Evolutionary conservation across 2,113 vertebrate genomes (phyloP), one percentile per base, ranked within the genome.

Genomic region (Sminthopsis crassicaudata): DNA sequence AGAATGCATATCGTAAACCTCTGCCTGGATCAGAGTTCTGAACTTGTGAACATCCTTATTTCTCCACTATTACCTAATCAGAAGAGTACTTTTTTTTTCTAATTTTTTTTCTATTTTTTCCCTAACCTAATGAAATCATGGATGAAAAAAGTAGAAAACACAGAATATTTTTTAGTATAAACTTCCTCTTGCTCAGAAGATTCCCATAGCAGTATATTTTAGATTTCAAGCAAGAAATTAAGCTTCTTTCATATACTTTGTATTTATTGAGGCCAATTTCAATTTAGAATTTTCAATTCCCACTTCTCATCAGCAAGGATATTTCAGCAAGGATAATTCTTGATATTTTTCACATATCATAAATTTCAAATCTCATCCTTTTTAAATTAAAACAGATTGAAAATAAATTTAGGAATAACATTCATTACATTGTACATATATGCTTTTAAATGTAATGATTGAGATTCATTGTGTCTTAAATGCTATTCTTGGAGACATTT

Each of bases 1-100:
- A 48, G 48, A 48, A 46, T 94, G 90, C 76, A 93, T 91, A 53
- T 88, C 23, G 25, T 53, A 92, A 95, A 95, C 30, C 46, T 93
- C 84, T 55, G 54, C n/a, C 23, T 92, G 54, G 54, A 46, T 52
- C 53, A 52, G 14, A 91, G 0, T 8, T 89, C 50, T 46, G 95
- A 93, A 55, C n/a, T 94, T 95, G 4, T 25, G 2, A 60, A 30
- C 67, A 89, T 90, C 54, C 52, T 91, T 8, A 52, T 57, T 96
- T 96, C 46, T 2, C 91, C 6, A 9, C 27, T 91, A 46, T 14
- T 95, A 30, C 93, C 91, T 36, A 19, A 94, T 23, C 0, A 10
- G 23, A 12, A 54, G 5, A 52, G 48, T 23, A 2, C 96, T n/a
- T n/a, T 92, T 51, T 7, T 92, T 91, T 90, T 16, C 1, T 95